phyloP scores from a whole-genome alignment of 2,888 invertebrate genomes.

The Empis stercorea region DNA sequence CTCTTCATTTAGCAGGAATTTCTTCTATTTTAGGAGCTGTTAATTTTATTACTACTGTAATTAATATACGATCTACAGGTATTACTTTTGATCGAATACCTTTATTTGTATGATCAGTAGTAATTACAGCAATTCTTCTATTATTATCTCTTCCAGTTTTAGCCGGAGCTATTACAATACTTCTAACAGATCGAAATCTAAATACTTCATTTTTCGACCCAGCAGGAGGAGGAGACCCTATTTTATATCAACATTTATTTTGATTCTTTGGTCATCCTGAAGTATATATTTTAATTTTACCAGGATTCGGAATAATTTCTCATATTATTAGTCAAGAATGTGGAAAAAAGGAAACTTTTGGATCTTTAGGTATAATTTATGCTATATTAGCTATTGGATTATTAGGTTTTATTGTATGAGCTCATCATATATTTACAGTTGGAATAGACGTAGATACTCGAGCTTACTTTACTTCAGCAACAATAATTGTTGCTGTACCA shows the following conservation, averaged over 20 bases:
- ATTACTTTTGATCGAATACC: constrained; percentile 52
- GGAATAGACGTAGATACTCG: constrained; percentile 74
- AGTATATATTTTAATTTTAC: constrained; percentile 76
- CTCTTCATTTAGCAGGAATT: constrained; percentile 59
- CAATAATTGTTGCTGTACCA: constrained; percentile 76
- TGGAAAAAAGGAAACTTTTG: constrained; percentile 63
- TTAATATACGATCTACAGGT: constrained; percentile 52
- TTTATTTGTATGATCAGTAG: constrained; percentile 61
- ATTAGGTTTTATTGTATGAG: constrained; percentile 73
- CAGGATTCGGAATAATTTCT: constrained; percentile 70
- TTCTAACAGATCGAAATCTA: constrained; percentile 65
- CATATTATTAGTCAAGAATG: constrained; percentile 64
- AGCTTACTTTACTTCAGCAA: constrained; percentile 72
- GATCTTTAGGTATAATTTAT: constrained; percentile 62
- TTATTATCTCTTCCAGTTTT: constrained; percentile 59
- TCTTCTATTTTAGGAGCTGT: constrained; percentile 63
- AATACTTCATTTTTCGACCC: constrained; percentile 75
- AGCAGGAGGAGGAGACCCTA: constrained; percentile 65
- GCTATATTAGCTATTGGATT: constrained; percentile 73
- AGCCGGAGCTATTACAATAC: constrained; percentile 68
- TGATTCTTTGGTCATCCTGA: constrained; percentile 83
- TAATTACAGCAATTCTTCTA: constrained; percentile 50
- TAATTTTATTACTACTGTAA: constrained; percentile 66
- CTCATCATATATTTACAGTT: constrained; percentile 75
- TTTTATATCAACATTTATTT: constrained; percentile 72